Conservation (phyloP, 2,797 vertebrate genomes). For the Columba guinea region DNA sequence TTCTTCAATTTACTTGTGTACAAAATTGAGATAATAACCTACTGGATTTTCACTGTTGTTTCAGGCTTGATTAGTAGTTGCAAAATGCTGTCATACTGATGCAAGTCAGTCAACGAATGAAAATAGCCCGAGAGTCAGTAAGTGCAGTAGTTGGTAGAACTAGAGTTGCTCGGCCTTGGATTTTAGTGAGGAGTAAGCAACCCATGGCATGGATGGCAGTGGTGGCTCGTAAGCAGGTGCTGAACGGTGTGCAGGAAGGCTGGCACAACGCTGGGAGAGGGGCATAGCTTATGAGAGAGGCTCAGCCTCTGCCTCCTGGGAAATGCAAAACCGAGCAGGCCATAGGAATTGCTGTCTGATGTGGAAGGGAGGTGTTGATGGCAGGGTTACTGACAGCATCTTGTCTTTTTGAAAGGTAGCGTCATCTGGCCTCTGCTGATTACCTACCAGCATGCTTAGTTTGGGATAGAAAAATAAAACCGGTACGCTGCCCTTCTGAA, state of each 20-base stretch:
- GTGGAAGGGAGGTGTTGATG: not conserved
- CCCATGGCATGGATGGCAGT: not conserved
- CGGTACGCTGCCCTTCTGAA: not conserved
- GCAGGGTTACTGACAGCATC: not conserved
- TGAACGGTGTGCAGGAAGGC: not conserved
- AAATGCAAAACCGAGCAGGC: not conserved
- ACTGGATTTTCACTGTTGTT: slow-evolving; percentile 4
- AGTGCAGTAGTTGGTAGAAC: not conserved
- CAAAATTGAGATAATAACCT: not conserved
- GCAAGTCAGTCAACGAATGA: not conserved
- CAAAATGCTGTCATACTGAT: slow-evolving; percentile 17
- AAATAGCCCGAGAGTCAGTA: not conserved
- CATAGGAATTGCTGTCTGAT: not conserved
- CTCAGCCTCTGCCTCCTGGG: not conserved
- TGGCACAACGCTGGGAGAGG: rapidly evolving
- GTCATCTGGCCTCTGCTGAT: not conserved
- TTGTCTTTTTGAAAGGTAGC: not conserved
- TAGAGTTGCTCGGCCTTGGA: not conserved
- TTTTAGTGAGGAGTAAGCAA: not conserved
- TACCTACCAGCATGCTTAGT: not conserved
- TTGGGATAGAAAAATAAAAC: not conserved
- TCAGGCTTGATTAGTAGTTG: slow-evolving; percentile 42
- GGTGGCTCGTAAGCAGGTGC: not conserved
- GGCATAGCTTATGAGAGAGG: not conserved
- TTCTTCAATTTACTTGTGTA: not conserved